Percentiles rank a stretch among this genome's conserved stretches.
Evolutionary conservation across 2,888 invertebrate species (phyloP).

Genomic region (Drosophila paucipuncta): DNA sequence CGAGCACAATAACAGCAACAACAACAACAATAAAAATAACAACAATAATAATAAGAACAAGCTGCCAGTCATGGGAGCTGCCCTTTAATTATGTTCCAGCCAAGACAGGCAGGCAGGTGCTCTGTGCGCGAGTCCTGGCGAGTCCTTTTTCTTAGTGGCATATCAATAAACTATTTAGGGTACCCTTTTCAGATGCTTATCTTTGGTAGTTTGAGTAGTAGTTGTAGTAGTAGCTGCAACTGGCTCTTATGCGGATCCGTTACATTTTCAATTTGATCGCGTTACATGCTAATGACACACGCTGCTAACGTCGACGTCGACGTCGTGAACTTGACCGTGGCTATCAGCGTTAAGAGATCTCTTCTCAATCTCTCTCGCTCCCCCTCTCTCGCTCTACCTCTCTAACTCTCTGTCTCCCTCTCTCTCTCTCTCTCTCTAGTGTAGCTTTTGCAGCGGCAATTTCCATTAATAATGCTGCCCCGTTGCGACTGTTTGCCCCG

Average conservation of each 20-base stretch:
- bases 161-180: slow-evolving; percentile 77
- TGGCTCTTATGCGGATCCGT: slow-evolving; percentile 71
- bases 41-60: slow-evolving; percentile 23
- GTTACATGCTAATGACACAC: slow-evolving; percentile 71
- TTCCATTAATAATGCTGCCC: slow-evolving; percentile 74
- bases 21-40: background rate
- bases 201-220: slow-evolving; percentile 16
- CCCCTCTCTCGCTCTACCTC: background rate
- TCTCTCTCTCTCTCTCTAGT: background rate
- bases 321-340: slow-evolving; percentile 84
- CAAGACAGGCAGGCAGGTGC: slow-evolving; percentile 6
- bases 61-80: slow-evolving; percentile 67
- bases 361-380: slow-evolving; percentile 1
- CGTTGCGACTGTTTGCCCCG: slow-evolving; percentile 25
- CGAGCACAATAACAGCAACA: background rate
- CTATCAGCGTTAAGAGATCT: slow-evolving; percentile 78
- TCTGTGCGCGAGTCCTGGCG: background rate
- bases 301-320: slow-evolving; percentile 42
- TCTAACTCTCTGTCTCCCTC: background rate
- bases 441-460: slow-evolving; percentile 54
- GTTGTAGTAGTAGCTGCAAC: slow-evolving; percentile 32
- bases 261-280: slow-evolving; percentile 82
- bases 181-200: slow-evolving; percentile 67
- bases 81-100: slow-evolving; percentile 54
- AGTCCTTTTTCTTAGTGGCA: slow-evolving; percentile 53